Evolutionary conservation across 2,888 invertebrate genomes (phyloP).

Genomic region (Hydraecia micacea): DNA sequence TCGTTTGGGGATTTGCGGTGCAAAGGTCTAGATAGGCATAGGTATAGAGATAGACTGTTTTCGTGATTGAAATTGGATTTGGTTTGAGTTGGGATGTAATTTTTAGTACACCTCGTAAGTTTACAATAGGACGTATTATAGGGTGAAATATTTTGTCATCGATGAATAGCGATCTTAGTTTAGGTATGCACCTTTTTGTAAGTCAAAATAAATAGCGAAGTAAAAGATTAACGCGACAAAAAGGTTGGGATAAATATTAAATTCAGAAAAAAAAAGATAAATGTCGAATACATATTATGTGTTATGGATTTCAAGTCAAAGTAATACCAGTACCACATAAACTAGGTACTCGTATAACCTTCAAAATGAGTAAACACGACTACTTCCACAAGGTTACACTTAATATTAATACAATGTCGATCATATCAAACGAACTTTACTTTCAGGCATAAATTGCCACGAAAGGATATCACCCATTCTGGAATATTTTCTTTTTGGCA

Average conservation of each 20-base stretch:
- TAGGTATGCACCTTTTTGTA: not conserved
- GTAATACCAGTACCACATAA: not conserved
- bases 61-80: not conserved
- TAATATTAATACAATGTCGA: constrained; percentile 19
- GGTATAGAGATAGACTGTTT: not conserved
- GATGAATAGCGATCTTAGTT: not conserved
- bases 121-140: not conserved
- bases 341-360: not conserved
- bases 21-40: not conserved
- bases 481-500: too few species aligned
- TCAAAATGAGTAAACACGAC: constrained; percentile 12
- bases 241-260: too few species aligned
- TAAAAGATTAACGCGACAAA: too few species aligned
- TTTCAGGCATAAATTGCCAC: constrained; percentile 16
- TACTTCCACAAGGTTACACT: constrained; percentile 21
- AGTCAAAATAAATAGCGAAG: not conserved
- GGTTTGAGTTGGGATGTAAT: not conserved
- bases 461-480: not conserved
- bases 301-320: not conserved
- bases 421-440: not conserved
- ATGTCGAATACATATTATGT: not conserved
- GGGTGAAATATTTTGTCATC: not conserved
- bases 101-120: not conserved
- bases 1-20: not conserved
- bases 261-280: not conserved